phyloP scores from a whole-genome alignment of 2,113 vertebrate genomes.

The Pachypanchax playfairii region DNA sequence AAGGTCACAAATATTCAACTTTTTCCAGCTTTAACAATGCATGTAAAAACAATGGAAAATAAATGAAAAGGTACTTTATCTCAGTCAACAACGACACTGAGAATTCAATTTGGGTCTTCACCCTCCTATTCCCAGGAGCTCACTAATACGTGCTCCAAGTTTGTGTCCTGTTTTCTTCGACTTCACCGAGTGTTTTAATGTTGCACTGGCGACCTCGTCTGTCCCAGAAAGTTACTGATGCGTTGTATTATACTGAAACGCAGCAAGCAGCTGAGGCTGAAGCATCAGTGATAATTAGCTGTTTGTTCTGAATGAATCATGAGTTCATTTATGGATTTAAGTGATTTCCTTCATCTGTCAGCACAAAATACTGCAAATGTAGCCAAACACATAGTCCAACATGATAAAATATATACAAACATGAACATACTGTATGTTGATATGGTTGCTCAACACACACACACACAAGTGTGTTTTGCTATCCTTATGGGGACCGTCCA shows the following conservation, averaged over 20 bases:
- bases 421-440: not conserved
- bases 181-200: not conserved
- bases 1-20: too few relatives aligned
- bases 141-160: not conserved
- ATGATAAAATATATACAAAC: not conserved
- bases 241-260: not conserved
- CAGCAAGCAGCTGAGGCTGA: not conserved
- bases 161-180: not conserved
- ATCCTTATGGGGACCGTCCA: too few relatives aligned
- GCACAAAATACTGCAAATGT: not conserved
- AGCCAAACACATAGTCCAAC: not conserved
- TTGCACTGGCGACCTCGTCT: not conserved
- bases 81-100: too few relatives aligned
- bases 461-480: too few relatives aligned
- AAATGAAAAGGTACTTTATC: not conserved
- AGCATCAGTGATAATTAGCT: constrained; percentile 3
- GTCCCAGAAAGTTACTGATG: constrained; percentile 29
- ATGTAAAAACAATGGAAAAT: not conserved
- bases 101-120: not conserved
- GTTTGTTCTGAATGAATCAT: constrained; percentile 34
- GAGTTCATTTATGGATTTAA: constrained; percentile 7
- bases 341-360: constrained; percentile 18
- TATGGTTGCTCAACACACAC: not conserved
- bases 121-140: not conserved
- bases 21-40: too few relatives aligned